Conservation (phyloP, 2,113 vertebrate species). For the Microtus pennsylvanicus region DNA sequence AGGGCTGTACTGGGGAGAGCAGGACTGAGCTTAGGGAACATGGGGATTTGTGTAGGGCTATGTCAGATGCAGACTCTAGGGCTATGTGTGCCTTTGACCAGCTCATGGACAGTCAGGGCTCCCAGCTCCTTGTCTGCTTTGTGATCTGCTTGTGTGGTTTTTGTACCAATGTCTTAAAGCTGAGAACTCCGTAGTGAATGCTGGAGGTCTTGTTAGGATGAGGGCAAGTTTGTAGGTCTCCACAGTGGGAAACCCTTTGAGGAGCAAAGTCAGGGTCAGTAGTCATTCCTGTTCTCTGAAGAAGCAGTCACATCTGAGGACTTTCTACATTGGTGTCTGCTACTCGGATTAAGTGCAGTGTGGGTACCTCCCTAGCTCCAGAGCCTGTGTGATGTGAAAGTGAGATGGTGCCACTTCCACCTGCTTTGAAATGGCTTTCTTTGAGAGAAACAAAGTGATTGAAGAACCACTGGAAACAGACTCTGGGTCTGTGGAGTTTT, state of each 20-base stretch:
- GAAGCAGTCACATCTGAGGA: not conserved
- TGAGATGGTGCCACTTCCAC: not conserved
- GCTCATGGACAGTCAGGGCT: not conserved
- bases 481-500: not conserved
- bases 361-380: not conserved
- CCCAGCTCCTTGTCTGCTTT: not conserved
- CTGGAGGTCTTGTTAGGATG: not conserved
- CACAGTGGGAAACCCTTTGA: not conserved
- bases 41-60: not conserved
- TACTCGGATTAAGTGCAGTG: not conserved
- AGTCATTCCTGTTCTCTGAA: not conserved
- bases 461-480: not conserved
- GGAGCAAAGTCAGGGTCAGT: not conserved
- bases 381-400: not conserved
- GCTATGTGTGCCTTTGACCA: not conserved
- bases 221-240: not conserved
- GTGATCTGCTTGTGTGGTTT: not conserved
- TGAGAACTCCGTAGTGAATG: not conserved
- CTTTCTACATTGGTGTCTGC: not conserved
- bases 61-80: not conserved
- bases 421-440: not conserved
- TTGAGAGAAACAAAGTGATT: constrained; percentile 20
- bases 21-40: not conserved
- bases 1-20: not conserved
- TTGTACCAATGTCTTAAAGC: not conserved